Base-by-base conservation (phyloP, 1,140 invertebrate genomes). In the Oedothorax gibbosus region DNA sequence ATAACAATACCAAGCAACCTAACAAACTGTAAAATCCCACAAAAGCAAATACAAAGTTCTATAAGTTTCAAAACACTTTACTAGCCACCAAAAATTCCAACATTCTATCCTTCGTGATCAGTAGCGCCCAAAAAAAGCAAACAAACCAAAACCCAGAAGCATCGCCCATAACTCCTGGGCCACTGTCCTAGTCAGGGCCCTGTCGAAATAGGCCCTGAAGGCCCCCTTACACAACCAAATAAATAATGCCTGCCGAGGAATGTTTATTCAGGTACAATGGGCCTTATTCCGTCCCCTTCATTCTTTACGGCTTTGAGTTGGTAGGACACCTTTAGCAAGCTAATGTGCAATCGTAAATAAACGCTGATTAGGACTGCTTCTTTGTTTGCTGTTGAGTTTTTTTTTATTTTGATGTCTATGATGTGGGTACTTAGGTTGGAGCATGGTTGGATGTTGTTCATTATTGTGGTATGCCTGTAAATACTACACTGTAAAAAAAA, bases 341-440 rank as follows among this genome's bases (percentile, higher is more conserved):
- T 77, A 62, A 77, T 77, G 73, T 60, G 35, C 9, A 21, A 20
- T n/a, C 57, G 14, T 77, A 64, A 77, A 77, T 77, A 77, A 77
- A 49, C 11, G 18, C 21, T 77, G 20, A 77, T 77, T 77, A 60
- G 57, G 18, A n/a, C 21, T 77, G 64, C 64, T 35, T n/a, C 73
- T 20, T 53, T 77, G 73, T 77, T 66, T 21, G n/a, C 64, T 66
- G 5, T 21, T 12, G 20, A 71, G 9, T 10, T 14, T 35, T 69
- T 51, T 4, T 21, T 68, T 49, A 20, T 71, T 51, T 53, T 21
- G 21, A 35, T 71, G 21, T 5, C 73, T 50, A 35, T 77, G 73
- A 77, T 77, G 73, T 50, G 73, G 73, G 49, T 77, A 77, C 56
- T 50, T 62, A 60, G 73, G 60, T 77, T 49, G 54, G 73, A 50